Evolutionary conservation across 2,113 vertebrate genomes (phyloP).

Genomic region (Sinocyclocheilus anshuiensis): DNA sequence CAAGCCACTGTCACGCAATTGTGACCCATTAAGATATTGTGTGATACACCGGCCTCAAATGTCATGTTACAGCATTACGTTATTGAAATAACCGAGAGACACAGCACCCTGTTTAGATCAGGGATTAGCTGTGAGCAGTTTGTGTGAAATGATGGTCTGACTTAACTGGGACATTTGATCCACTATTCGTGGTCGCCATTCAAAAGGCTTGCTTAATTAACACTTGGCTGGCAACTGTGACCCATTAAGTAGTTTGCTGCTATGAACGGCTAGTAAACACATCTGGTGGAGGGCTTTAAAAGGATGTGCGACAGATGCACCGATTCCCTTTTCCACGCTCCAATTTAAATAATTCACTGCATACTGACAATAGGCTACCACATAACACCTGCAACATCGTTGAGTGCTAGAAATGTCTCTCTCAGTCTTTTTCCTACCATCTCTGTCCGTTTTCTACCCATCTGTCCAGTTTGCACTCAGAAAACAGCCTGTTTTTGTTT

Average conservation of each 20-base stretch:
- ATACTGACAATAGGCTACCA: constrained; percentile 60
- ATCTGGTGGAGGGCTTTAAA: constrained; percentile 84
- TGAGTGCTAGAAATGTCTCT: constrained; percentile 11
- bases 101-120: constrained; percentile 21
- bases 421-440: constrained; percentile 3
- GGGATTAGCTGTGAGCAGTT: constrained; percentile 34
- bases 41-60: not conserved
- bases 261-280: constrained; percentile 83
- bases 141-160: constrained; percentile 38
- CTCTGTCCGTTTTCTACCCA: constrained; percentile 2
- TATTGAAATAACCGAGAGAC: not conserved
- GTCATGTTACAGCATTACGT: not conserved
- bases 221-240: constrained; percentile 82
- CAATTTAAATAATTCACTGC: constrained; percentile 85
- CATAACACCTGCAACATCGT: constrained; percentile 61
- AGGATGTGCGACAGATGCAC: constrained; percentile 89
- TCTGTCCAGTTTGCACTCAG: not conserved
- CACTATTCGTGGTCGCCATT: constrained; percentile 70
- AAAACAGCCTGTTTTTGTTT: not conserved
- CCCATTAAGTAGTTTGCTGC: constrained; percentile 91
- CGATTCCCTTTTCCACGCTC: constrained; percentile 76
- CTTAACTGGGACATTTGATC: constrained; percentile 57
- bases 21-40: constrained; percentile 15
- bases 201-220: constrained; percentile 85
- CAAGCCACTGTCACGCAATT: not conserved